Evolutionary conservation across 2,888 invertebrate species (phyloP).

Genomic region (Lottia scabra): DNA sequence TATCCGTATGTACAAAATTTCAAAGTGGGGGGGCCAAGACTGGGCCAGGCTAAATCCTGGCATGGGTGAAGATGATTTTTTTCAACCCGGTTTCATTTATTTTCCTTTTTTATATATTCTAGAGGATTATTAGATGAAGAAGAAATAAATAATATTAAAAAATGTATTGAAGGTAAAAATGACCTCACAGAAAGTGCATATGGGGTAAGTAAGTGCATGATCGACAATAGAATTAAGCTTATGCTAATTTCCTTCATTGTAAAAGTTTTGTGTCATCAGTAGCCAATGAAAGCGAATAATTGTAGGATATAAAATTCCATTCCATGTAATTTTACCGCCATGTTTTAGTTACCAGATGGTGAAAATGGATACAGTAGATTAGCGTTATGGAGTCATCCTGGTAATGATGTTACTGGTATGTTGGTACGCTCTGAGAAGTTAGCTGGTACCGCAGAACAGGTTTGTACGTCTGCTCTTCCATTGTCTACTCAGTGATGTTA

Average conservation of each 20-base stretch:
- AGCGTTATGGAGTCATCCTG: conserved; percentile 45
- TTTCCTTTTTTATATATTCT: neutral
- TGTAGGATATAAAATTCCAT: too few relatives aligned
- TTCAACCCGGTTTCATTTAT: too few relatives aligned
- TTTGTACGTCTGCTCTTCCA: conserved; percentile 1
- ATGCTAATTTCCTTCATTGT: too few relatives aligned
- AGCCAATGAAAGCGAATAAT: too few relatives aligned
- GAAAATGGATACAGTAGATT: conserved; percentile 35
- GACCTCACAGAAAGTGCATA: conserved; percentile 31
- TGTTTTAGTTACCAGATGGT: conserved; percentile 38
- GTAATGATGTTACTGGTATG: conserved; percentile 49
- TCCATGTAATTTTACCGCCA: neutral
- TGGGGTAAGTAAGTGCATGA: conserved; percentile 23
- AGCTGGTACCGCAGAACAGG: conserved; percentile 48
- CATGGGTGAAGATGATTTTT: too few relatives aligned
- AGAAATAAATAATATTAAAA: conserved; percentile 30
- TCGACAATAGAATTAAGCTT: too few relatives aligned
- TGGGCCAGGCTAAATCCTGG: too few relatives aligned
- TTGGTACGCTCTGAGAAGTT: conserved; percentile 44
- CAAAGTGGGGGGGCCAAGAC: too few relatives aligned
- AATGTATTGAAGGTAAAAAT: conserved; percentile 25
- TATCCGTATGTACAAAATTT: too few relatives aligned
- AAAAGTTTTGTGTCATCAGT: too few relatives aligned
- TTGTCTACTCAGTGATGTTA: too few relatives aligned
- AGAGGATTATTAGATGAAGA: conserved; percentile 30